A percentile compares a stretch with the other conserved stretches of the same genome.
phyloP scores from a whole-genome alignment of 2,888 invertebrate genomes.

The Abrostola tripartita region DNA sequence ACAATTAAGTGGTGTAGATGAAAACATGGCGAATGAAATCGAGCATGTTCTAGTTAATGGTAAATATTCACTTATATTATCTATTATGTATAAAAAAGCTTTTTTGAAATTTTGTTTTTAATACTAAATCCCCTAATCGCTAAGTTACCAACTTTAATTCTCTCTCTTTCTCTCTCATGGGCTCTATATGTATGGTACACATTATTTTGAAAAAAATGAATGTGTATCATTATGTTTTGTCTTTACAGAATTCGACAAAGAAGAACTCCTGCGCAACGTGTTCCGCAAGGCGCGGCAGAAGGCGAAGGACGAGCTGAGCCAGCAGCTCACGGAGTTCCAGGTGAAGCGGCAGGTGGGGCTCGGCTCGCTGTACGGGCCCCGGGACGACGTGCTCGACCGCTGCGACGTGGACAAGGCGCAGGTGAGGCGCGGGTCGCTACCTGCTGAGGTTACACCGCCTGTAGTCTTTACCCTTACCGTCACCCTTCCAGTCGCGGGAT shows the following conservation, averaged over 20 bases:
- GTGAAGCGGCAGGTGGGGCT: conserved; percentile 96
- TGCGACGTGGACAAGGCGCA: conserved; percentile 91
- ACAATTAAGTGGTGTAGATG: conserved; percentile 93
- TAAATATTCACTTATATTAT: conserved; percentile 52
- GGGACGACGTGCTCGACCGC: conserved; percentile 93
- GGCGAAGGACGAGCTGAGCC: conserved; percentile 94
- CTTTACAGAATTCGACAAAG: conserved; percentile 93
- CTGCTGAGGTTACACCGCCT: no score
- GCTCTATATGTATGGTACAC: no score
- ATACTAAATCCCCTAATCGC: no score
- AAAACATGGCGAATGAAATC: conserved; percentile 96
- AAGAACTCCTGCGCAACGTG: conserved; percentile 95
- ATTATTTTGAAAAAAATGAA: no score
- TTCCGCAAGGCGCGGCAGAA: conserved; percentile 96
- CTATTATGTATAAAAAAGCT: neutral
- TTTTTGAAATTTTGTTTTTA: no score
- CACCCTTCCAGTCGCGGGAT: no score
- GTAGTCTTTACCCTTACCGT: no score
- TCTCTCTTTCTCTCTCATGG: no score
- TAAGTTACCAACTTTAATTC: no score
- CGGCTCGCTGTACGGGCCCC: conserved; percentile 96
- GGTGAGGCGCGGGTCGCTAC: conserved; percentile 53
- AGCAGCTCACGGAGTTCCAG: conserved; percentile 94
- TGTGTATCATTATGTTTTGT: no score
- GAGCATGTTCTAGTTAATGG: conserved; percentile 94